Base-by-base conservation (phyloP, 2,797 vertebrate genomes). In the Dryobates pubescens region DNA sequence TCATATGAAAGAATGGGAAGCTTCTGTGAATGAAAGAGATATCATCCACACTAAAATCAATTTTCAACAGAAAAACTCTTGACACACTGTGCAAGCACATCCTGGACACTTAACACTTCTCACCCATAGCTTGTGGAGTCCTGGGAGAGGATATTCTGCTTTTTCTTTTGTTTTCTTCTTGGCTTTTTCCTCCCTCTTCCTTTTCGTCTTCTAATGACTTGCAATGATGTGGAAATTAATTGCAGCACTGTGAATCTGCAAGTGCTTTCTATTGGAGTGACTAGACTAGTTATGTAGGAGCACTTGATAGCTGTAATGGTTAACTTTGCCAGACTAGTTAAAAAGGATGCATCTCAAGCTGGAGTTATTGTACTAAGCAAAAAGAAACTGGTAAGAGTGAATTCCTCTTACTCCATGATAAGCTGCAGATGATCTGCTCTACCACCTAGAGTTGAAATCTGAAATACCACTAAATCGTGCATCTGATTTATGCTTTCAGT, bases 1-100 rank as follows among this genome's bases (percentile, higher is more conserved):
- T 84, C 18, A 58, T 65, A 17, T 69, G 71, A 79, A 82, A 51
- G 47, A 87, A 51, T n/a, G 74, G 65, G 88, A 95, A 86, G 69
- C 16, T 45, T 85, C 69, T 74, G 23, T 32, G 78, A 90, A 41
- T 29, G 45, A 73, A 49, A 74, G 41, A 63, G 29, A 68, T 71
- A 62, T 64, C 13, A 29, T 14, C 22, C 17, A 26, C 1, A 3
- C 32, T 86, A 62, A 93, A 86, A 73, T 45, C 15, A 27, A 6
- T 27, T 76, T 43, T 49, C 19, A 18, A 53, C 27, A 57, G 30
- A 74, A 71, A 5, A 68, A 4, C 15, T 49, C 74, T 6, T 0
- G 6, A 36, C 17, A 51, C 9, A 38, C 58, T 88, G 23, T 71
- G 36, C 47, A 88, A 26, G 53, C 47, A 26, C 18, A 26, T 63